Evolutionary conservation across 2,888 invertebrate genomes (phyloP).

Genomic region (Papilio protenor): DNA sequence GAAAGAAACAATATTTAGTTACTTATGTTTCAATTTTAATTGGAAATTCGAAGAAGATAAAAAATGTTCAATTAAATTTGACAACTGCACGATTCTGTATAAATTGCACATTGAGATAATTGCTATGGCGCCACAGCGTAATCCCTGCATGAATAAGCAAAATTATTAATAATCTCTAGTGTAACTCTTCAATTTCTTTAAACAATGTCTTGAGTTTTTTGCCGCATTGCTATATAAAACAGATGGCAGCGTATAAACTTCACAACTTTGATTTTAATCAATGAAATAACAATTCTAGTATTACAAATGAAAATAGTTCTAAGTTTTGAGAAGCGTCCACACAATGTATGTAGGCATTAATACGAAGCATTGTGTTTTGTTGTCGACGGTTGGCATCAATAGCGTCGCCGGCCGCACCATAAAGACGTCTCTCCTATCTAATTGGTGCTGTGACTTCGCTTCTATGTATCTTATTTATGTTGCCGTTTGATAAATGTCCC

Average conservation of each 20-base stretch:
- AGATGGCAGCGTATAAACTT: not conserved
- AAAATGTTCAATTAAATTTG: not conserved
- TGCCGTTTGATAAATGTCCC: conserved; percentile 42
- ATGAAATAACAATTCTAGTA: conserved; percentile 25
- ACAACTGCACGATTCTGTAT: not conserved
- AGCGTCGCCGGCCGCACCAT: conserved; percentile 55
- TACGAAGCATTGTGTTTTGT: conserved; percentile 61
- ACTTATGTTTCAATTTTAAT: conserved; percentile 15
- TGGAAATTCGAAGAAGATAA: conserved; percentile 3
- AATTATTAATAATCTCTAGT: conserved; percentile 37
- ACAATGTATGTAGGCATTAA: conserved; percentile 67
- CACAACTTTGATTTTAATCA: conserved; percentile 47
- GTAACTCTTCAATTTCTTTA: not conserved
- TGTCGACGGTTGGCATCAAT: conserved; percentile 52
- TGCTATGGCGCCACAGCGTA: conserved; percentile 36
- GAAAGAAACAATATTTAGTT: conserved; percentile 38
- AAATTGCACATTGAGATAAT: conserved; percentile 22
- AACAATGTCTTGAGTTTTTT: not conserved
- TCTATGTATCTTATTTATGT: conserved; percentile 48
- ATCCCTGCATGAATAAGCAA: conserved; percentile 38
- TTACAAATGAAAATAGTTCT: conserved; percentile 41
- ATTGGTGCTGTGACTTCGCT: conserved; percentile 56
- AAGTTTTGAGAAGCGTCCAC: conserved; percentile 48
- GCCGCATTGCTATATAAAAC: not conserved
- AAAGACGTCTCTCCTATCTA: conserved; percentile 52